Evolutionary conservation across 2,797 vertebrate species (phyloP).

Genomic region (Denticeps clupeoides): DNA sequence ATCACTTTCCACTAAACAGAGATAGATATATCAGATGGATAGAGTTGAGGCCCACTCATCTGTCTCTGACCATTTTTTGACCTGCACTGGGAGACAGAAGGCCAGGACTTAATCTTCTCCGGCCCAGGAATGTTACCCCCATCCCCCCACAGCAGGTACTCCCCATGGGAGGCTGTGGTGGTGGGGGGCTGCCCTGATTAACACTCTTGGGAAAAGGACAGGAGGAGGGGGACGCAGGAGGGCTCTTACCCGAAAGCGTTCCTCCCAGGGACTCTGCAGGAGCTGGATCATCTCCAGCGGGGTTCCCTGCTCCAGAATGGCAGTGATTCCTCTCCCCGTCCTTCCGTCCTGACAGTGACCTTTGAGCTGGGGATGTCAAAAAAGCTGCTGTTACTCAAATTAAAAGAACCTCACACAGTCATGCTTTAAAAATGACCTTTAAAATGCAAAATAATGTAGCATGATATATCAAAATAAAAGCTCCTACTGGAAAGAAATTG

Average conservation of each 20-base stretch:
- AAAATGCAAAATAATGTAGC: no score
- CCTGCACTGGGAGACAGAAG: constrained; percentile 26
- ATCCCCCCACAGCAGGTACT: constrained; percentile 29
- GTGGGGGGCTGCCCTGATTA: constrained; percentile 44
- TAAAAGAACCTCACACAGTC: no score
- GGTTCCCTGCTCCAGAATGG: constrained; percentile 75
- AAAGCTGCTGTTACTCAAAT: constrained; percentile 5
- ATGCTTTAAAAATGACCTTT: no score
- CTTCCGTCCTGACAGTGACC: constrained; percentile 68
- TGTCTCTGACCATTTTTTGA: constrained; percentile 46
- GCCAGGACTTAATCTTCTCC: constrained; percentile 37
- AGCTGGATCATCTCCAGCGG: constrained; percentile 91
- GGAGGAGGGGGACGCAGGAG: constrained; percentile 22
- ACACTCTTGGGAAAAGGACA: constrained; percentile 31
- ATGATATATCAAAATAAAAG: no score
- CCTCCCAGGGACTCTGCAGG: constrained; percentile 88
- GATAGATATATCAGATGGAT: constrained; percentile 45
- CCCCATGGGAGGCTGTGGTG: constrained; percentile 25
- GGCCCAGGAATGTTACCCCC: constrained; percentile 23
- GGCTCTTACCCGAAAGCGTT: constrained; percentile 79
- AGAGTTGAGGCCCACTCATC: no score
- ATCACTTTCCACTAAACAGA: no score
- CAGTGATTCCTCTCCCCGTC: constrained; percentile 59
- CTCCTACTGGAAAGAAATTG: no score
- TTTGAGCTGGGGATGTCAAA: constrained; percentile 54